phyloP scores from a whole-genome alignment of 2,888 invertebrate genomes.

The Dryomyza anilis region DNA sequence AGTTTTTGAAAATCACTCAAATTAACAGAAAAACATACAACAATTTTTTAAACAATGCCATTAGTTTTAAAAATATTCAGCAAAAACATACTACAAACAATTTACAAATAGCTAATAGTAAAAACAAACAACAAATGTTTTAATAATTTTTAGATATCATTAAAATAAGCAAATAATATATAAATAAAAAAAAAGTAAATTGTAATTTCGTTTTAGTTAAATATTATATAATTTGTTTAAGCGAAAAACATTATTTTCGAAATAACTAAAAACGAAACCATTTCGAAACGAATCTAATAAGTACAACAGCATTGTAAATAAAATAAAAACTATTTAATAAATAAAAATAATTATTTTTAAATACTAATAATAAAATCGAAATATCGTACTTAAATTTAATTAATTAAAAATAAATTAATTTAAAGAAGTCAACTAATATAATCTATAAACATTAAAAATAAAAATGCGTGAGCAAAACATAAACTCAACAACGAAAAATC shows the following conservation, averaged over 20 bases:
- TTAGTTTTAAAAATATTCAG: conserved; percentile 46
- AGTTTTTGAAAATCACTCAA: conserved; percentile 3
- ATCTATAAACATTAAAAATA: no score
- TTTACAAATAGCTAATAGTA: conserved; percentile 5
- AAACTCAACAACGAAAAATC: conserved; percentile 14
- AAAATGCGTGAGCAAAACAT: not conserved
- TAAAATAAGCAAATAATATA: not conserved
- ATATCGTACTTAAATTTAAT: not conserved
- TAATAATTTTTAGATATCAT: not conserved
- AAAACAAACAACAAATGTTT: no score
- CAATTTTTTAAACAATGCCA: conserved; percentile 46
- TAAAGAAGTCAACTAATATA: no score
- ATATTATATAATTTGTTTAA: not conserved
- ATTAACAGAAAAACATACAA: no score
- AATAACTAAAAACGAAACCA: conserved; percentile 16
- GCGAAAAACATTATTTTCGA: conserved; percentile 30
- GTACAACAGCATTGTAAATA: conserved; percentile 2
- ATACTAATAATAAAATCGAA: not conserved
- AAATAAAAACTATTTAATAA: not conserved
- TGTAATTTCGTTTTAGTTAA: not conserved
- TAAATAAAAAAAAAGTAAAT: not conserved
- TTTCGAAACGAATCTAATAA: no score
- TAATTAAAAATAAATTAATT: no score
- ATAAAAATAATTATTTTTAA: not conserved
- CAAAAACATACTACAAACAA: conserved; percentile 2